Evolutionary conservation across 2,888 invertebrate species (phyloP), one percentile per base, ranked within the genome.

Genomic region (Trisateles emortualis): DNA sequence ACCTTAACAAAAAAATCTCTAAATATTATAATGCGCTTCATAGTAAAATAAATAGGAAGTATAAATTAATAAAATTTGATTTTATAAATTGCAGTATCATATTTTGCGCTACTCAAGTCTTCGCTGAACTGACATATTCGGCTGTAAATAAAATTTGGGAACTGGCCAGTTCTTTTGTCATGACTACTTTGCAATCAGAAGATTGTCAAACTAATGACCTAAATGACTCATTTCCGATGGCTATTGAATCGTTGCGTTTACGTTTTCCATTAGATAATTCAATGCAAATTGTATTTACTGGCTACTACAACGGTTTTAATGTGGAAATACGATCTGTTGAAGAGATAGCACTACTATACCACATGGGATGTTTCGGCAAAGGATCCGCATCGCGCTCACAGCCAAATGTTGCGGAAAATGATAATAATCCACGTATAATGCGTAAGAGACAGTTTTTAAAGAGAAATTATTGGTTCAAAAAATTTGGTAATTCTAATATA

Each of bases 311-410:
- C 78, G 96, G 96, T 0, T 93, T 94, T 57, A 94, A 94, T 63
- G 95, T 96, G 0, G 94, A 95, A 70, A 88, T 97, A 24, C 87
- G 82, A 36, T 92, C 95, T 60, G 76, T 84, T 0, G 91, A 94
- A 39, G 94, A 95, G 70, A 95, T 96, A 79, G 87, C 90, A 60
- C 84, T 92, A 3, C 74, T 97, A 10, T 94, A 95, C 76, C 94
- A 95, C 17, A 95, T 95, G 93, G 97, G 97, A 0, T 96, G 94
- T 79, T 97, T 96, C 86, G 97, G 97, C 0, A 96, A 96, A 88
- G 96, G 96, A 0, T 94, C 95, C 5, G 79, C 93, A 33, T 96
- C 96, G 0, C 92, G 95, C 30, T 93, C 94, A 16, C 90, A 86
- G 68, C 95, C 92, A 53, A 84, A 80, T 24, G 88, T 84, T 59